Percentiles rank a stretch among this genome's conserved stretches.
Conservation (phyloP, 2,113 vertebrate genomes). For the Phoenicopterus ruber region DNA sequence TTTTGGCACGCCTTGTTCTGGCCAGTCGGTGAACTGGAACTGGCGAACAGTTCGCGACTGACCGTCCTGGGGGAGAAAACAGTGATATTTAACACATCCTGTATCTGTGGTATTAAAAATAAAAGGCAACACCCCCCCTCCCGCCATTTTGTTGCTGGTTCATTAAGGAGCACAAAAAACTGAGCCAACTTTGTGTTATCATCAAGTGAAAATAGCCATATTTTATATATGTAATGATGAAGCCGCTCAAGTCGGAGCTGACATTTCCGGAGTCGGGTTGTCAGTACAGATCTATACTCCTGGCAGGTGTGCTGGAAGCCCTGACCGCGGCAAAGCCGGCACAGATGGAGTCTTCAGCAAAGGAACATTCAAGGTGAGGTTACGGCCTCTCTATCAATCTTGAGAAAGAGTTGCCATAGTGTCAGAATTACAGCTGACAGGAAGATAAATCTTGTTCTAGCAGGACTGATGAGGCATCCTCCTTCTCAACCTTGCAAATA, state of each 20-base stretch:
- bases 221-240: neutral
- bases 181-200: neutral
- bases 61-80: conserved; percentile 79
- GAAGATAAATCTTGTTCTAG: conserved; percentile 25
- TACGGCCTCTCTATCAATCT: conserved; percentile 20
- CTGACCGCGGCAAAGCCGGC: neutral
- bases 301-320: neutral
- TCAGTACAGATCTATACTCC: neutral
- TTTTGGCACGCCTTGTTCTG: conserved; percentile 95
- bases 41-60: conserved; percentile 96
- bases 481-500: conserved; percentile 34
- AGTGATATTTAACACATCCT: rapidly evolving
- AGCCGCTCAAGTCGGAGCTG: neutral
- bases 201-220: neutral
- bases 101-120: rapidly evolving
- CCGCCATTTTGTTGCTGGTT: neutral
- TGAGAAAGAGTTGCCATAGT: neutral
- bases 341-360: conserved; percentile 4
- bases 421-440: conserved; percentile 39
- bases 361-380: conserved; percentile 28
- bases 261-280: neutral
- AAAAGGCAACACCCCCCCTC: no score
- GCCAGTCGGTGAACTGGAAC: conserved; percentile 99
- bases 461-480: conserved; percentile 16
- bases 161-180: neutral